phyloP scores from a whole-genome alignment of 2,888 invertebrate species.

The Phania funesta region DNA sequence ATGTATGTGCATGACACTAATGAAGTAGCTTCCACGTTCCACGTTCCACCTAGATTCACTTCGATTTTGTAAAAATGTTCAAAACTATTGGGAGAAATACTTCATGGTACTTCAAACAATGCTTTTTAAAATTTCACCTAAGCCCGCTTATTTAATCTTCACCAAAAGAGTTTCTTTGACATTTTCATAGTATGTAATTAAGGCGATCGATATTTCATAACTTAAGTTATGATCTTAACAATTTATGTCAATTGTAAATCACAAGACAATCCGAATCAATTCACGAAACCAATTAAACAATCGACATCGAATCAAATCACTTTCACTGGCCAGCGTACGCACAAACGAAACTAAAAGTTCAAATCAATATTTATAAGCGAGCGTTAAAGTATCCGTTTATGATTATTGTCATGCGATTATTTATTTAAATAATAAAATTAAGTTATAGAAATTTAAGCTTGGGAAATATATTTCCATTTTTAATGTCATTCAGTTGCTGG shows the following conservation, averaged over 20 bases:
- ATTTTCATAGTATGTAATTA: neutral
- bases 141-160: no score
- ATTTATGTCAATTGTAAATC: constrained; percentile 55
- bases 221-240: constrained; percentile 27
- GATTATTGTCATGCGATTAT: constrained; percentile 15
- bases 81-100: no score
- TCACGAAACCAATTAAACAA: constrained; percentile 14
- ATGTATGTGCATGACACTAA: no score
- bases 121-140: no score
- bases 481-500: constrained; percentile 12
- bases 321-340: constrained; percentile 13
- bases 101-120: no score
- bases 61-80: no score
- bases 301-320: constrained; percentile 3
- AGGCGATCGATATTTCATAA: constrained; percentile 4
- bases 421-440: constrained; percentile 34
- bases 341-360: neutral
- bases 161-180: no score
- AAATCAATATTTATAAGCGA: neutral
- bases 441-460: constrained; percentile 15
- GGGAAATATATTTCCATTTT: constrained; percentile 10
- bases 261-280: neutral
- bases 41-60: no score
- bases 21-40: no score
- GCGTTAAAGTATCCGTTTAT: neutral